Base-by-base conservation (phyloP, 2,797 vertebrate genomes). In the Myotis planiceps region DNA sequence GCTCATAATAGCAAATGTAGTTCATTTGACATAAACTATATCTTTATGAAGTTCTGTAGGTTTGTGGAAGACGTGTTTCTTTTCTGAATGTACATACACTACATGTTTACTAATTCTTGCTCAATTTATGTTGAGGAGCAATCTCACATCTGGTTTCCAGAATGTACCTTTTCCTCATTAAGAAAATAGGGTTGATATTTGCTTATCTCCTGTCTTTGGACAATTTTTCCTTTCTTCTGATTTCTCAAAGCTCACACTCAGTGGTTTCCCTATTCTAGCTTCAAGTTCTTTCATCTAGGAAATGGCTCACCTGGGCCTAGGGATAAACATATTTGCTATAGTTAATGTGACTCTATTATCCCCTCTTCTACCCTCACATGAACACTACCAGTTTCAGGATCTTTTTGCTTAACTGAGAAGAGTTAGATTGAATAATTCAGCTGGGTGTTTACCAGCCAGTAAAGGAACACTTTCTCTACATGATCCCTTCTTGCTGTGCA, bases 21-120 rank as follows among this genome's bases (percentile, higher is more conserved):
- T 47, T 88, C 60, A 66, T 80, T 49, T 69, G 63, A 85, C 19
- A 47, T 34, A 74, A 90, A 95, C 39, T 76, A 1, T 18, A 83
- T 6, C 76, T 39, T 84, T 25, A 79, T 55, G 34, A 76, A 69
- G 6, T 32, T 91, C 18, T 76, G 37, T n/a, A 88, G 10, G 9
- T 90, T 88, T 92, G 25, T 47, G 39, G 89, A 86, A 87, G 76
- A 75, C 18, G 19, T 0, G 19, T 37, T 95, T 85, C 51, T 87
- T 94, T n/a, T 95, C 60, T 81, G 58, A 94, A 87, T 25, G 27
- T 78, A 27, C 13, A 53, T 37, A 88, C 83, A 29, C n/a, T 69
- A 37, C 14, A 25, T 47, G 15, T 66, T 37, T 80, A 76, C 19
- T 84, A 66, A 90, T 14, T 21, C 37, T 34, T 63, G 23, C 12